A percentile compares a stretch with the other conserved stretches of the same genome.
Conservation (phyloP, 2,888 invertebrate species). For the Formica aserva region DNA sequence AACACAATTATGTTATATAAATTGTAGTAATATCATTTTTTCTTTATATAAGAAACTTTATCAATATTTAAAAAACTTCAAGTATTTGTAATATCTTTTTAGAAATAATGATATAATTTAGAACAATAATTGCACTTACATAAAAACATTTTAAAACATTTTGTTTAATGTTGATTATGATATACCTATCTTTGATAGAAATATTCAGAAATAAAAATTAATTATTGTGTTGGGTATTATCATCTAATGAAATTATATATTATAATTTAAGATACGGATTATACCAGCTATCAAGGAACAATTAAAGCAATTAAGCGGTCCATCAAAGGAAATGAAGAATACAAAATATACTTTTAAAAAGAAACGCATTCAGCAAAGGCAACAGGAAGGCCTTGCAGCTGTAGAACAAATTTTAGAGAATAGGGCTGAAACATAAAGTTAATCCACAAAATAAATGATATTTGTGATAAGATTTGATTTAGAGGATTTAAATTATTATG, state of each 20-base stretch:
- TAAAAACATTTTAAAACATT: not conserved
- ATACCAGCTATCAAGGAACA: slow-evolving; percentile 86
- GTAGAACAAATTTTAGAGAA: slow-evolving; percentile 75
- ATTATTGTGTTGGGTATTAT: not conserved
- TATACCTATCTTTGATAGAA: not conserved
- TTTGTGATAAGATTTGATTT: slow-evolving; percentile 32
- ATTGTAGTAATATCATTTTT: not conserved
- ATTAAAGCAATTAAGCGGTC: slow-evolving; percentile 77
- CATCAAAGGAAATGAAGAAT: slow-evolving; percentile 66
- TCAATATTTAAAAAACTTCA: not conserved
- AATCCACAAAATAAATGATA: slow-evolving; percentile 22
- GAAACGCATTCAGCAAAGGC: slow-evolving; percentile 86
- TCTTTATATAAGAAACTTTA: not conserved
- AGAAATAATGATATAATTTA: not conserved
- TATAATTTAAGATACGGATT: slow-evolving; percentile 86
- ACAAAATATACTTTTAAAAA: slow-evolving; percentile 86
- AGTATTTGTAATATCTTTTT: not conserved
- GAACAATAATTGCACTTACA: not conserved
- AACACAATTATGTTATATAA: not conserved
- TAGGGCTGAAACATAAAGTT: slow-evolving; percentile 49
- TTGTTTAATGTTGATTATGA: not conserved
- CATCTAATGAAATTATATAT: slow-evolving; percentile 56
- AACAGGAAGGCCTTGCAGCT: slow-evolving; percentile 84
- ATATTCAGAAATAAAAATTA: not conserved
- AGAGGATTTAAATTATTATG: not conserved